Evolutionary conservation across 2,888 invertebrate genomes (phyloP), one percentile per base, ranked within the genome.

Genomic region (Trissolcus japonicus): DNA sequence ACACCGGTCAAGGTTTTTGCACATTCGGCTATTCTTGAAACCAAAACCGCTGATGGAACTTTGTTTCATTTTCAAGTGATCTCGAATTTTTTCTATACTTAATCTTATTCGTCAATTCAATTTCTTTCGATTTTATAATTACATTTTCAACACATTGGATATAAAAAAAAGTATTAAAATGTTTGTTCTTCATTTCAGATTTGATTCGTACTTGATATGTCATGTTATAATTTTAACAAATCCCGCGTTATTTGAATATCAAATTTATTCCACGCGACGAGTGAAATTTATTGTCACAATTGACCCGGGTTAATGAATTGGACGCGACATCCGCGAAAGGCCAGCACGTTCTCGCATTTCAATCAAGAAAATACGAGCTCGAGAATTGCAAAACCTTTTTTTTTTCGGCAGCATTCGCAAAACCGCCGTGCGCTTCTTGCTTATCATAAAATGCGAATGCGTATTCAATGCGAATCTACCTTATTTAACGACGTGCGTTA

Each of bases 401-500:
- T 19, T 48, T 48, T 55, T 55, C 13, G 46, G 9, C 43, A 59
- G 35, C 35, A 11, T 11, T 35, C 11, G 35, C 35, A 29, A 29
- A 29, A 29, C 29, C 29, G 29, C 9, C 2, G 29, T 1, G 6
- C 13, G 16, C 35, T 46, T 19, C 14, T 50, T 50, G 55, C 41
- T 84, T 83, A 83, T 60, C 81, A 83, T 84, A 82, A 84, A 83
- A 73, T 50, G 4, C 61, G 69, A 16, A 78, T 86, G 56, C 80
- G 79, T 84, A 86, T 85, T 84, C 85, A 79, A 79, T 69, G 57
- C 61, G 77, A 80, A 82, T 82, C 69, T 63, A 46, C 60, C 54
- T 6, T 46, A 16, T 81, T 68, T 75, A 73, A 57, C 79, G 62
- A 81, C 60, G n/a, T 59, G 79, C 83, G 11, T 7, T 35, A 9